Evolutionary conservation across 2,113 vertebrate genomes (phyloP).

Genomic region (Proterorhinus semilunaris): DNA sequence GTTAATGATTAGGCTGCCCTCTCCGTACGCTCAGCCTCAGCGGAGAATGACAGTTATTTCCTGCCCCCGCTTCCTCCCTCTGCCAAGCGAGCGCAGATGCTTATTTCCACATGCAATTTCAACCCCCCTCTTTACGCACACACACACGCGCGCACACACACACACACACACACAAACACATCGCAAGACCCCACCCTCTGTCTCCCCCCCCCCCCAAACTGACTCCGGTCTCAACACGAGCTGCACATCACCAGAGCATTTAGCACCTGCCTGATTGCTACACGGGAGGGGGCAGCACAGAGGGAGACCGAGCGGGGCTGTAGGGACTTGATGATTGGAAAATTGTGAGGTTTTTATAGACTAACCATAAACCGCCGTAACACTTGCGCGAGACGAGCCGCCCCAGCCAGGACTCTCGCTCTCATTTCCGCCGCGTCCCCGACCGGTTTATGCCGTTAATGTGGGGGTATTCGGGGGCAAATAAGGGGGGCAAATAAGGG

Average conservation of each 20-base stretch:
- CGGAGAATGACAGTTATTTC: constrained; percentile 72
- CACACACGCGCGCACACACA: not conserved
- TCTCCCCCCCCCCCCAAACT: not conserved
- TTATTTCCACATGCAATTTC: constrained; percentile 67
- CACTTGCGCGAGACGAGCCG: constrained; percentile 35
- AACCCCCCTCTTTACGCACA: not conserved
- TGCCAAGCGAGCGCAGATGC: constrained; percentile 70
- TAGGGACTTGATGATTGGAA: constrained; percentile 49
- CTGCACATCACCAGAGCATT: constrained; percentile 67
- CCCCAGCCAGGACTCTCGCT: not conserved
- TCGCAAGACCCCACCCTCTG: constrained; percentile 5
- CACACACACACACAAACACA: constrained; percentile 13
- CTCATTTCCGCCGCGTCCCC: not conserved
- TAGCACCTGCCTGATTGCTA: constrained; percentile 80
- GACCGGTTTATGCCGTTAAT: constrained; percentile 9
- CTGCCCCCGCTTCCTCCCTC: constrained; percentile 65
- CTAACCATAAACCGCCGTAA: constrained; percentile 54
- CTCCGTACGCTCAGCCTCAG: constrained; percentile 35
- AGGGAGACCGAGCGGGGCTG: constrained; percentile 40
- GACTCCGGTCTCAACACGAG: constrained; percentile 37
- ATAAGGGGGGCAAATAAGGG: not conserved
- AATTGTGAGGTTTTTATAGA: constrained; percentile 54
- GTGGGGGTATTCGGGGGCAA: not conserved
- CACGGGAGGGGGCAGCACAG: constrained; percentile 44
- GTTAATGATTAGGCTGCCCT: constrained; percentile 69